phyloP scores from a whole-genome alignment of 2,797 vertebrate genomes.

The Enoplosus armatus region DNA sequence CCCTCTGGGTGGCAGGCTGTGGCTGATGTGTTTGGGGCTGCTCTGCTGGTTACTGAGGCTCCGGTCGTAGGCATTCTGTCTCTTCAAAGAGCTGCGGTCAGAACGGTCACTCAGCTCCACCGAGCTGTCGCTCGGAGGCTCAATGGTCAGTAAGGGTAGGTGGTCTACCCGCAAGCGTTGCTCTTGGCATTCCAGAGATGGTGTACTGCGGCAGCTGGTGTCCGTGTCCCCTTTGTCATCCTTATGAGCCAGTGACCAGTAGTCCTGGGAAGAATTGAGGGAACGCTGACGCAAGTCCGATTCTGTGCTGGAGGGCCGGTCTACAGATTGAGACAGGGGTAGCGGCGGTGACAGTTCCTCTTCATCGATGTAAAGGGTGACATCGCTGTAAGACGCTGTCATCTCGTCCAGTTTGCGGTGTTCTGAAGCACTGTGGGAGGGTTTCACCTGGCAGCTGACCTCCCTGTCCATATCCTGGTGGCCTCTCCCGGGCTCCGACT shows the following conservation, averaged over 20 bases:
- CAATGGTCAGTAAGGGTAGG: constrained; percentile 93
- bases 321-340: constrained; percentile 88
- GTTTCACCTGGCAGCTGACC: constrained; percentile 83
- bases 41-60: constrained; percentile 87
- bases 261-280: constrained; percentile 90
- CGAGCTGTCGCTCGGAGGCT: constrained; percentile 96
- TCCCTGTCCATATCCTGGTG: constrained; percentile 88
- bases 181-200: constrained; percentile 92
- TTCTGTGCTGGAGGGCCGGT: constrained; percentile 91
- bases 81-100: constrained; percentile 91
- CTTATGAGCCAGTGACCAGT: constrained; percentile 94
- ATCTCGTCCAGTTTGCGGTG: constrained; percentile 94
- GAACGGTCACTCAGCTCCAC: constrained; percentile 96
- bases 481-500: constrained; percentile 79
- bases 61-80: constrained; percentile 89
- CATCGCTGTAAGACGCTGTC: constrained; percentile 96
- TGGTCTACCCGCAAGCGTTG: constrained; percentile 92
- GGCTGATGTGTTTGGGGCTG: constrained; percentile 92
- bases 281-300: constrained; percentile 90
- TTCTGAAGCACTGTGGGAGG: constrained; percentile 82
- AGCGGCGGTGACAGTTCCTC: constrained; percentile 95
- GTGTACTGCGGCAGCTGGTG: constrained; percentile 94
- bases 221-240: constrained; percentile 94
- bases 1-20: constrained; percentile 86
- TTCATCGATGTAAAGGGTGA: constrained; percentile 97